phyloP scores from a whole-genome alignment of 2,113 vertebrate species.

The Ameiurus melas region DNA sequence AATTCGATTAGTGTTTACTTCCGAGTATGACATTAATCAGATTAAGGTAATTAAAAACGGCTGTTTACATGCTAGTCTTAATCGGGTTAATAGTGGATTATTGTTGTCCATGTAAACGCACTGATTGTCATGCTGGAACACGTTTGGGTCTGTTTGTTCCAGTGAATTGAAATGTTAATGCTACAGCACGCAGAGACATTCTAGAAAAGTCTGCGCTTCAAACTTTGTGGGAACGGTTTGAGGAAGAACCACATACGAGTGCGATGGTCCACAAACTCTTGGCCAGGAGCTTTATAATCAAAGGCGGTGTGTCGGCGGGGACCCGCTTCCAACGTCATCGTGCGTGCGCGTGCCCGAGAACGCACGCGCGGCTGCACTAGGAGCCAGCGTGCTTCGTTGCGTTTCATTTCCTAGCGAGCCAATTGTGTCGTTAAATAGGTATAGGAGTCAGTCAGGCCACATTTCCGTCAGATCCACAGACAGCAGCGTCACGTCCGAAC shows the following conservation, averaged over 20 bases:
- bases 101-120: too few species aligned
- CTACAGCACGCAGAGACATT: background rate
- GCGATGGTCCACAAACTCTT: background rate
- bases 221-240: background rate
- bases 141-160: background rate
- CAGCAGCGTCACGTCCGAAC: background rate
- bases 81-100: too few species aligned
- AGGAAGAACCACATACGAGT: background rate
- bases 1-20: too few species aligned
- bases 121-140: background rate
- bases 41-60: too few species aligned
- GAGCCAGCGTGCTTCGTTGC: background rate
- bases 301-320: background rate
- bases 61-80: too few species aligned
- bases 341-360: background rate
- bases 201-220: background rate
- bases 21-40: too few species aligned
- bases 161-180: background rate
- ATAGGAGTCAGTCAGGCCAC: background rate
- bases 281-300: background rate
- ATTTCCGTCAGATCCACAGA: background rate
- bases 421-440: background rate
- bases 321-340: conserved; percentile 36
- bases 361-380: background rate
- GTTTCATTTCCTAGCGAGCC: background rate